Conservation (phyloP, 2,113 vertebrate species). For the Glaucidium brasilianum region DNA sequence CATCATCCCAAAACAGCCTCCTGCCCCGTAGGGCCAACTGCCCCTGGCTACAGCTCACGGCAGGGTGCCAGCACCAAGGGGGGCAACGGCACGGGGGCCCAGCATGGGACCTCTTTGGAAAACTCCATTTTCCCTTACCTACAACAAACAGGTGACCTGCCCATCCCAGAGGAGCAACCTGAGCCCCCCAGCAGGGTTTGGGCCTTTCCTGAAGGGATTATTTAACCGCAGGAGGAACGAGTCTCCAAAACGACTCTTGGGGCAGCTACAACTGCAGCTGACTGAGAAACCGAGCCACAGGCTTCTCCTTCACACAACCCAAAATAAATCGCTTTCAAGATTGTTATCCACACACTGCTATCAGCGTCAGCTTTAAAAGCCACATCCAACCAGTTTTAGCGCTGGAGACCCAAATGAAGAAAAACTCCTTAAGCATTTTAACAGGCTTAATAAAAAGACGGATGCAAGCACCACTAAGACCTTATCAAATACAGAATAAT, state of each 20-base stretch:
- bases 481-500: background rate
- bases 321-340: background rate
- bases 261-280: fast-evolving
- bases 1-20: background rate
- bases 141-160: background rate
- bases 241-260: background rate
- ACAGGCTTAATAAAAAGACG: background rate
- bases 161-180: background rate
- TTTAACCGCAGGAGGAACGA: background rate
- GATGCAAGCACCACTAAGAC: background rate
- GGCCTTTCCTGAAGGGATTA: background rate
- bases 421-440: background rate
- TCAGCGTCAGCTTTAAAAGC: background rate
- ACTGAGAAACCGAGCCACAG: background rate
- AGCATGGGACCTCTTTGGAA: fast-evolving
- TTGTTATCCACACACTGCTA: background rate
- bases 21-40: fast-evolving
- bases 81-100: fast-evolving
- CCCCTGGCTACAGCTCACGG: background rate
- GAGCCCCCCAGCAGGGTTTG: fast-evolving
- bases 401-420: background rate
- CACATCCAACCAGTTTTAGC: background rate
- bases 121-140: background rate
- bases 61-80: fast-evolving
- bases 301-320: background rate